Percentiles rank a stretch among this genome's conserved stretches.
These are phyloP conservation scores for Platypus cylindrus DNA, from an alignment of 2,888 invertebrate species.

Conservation along the genomic window DNA sequence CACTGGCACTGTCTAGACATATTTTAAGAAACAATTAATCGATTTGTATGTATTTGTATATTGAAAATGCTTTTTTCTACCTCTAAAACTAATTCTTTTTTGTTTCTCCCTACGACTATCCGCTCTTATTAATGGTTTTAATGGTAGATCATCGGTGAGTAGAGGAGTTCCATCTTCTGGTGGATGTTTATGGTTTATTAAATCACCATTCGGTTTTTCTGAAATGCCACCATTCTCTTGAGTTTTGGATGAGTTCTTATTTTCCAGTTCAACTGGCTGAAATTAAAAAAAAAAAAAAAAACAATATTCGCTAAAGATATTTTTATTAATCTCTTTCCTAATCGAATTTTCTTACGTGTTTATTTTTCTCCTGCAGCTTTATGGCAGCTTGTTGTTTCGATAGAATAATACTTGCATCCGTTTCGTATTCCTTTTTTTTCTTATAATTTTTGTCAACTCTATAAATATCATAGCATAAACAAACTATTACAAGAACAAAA, in stretches of 20 bases:
- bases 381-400: slow-evolving; percentile 62
- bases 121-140: slow-evolving; percentile 20
- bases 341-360: slow-evolving; percentile 20
- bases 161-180: slow-evolving; percentile 11
- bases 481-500: slow-evolving; percentile 56
- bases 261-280: slow-evolving; percentile 10
- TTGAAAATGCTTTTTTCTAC: slow-evolving; percentile 28
- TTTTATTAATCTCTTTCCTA: no score
- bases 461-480: slow-evolving; percentile 61
- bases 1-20: slow-evolving; percentile 38
- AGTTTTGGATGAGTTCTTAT: slow-evolving; percentile 8
- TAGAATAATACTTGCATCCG: slow-evolving; percentile 61
- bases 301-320: no score
- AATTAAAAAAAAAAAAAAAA: slow-evolving; percentile 4
- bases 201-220: slow-evolving; percentile 22
- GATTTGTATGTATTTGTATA: no score
- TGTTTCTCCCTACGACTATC: slow-evolving; percentile 30
- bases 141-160: slow-evolving; percentile 19
- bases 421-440: slow-evolving; percentile 57
- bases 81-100: slow-evolving; percentile 44
- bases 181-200: slow-evolving; percentile 16
- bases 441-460: slow-evolving; percentile 62
- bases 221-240: slow-evolving; percentile 31
- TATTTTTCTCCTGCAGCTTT: slow-evolving; percentile 43
- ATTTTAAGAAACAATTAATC: no score